Base-by-base conservation (phyloP, 2,797 vertebrate genomes). In the Pipistrellus kuhlii region DNA sequence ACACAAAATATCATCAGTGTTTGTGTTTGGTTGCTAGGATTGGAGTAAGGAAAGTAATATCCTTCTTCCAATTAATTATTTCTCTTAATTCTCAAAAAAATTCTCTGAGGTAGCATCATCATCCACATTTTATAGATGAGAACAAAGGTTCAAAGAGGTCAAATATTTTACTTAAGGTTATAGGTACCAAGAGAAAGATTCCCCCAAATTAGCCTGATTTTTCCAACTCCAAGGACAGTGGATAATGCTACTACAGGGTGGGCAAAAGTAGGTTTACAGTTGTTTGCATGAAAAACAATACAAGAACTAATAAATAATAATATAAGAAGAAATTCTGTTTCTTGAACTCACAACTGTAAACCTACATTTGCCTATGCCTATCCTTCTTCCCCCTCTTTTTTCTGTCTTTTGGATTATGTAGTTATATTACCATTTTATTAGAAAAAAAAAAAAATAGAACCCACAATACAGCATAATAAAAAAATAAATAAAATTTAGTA, bases 71-170 rank as follows among this genome's bases (percentile, higher is more conserved):
- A 38, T 88, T 35, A 76, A 85, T 69, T 73, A 27, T 68, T 95
- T 93, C 12, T 85, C n/a, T 53, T 85, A 64, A 85, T 21, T 91
- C 30, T 91, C 17, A 77, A 83, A 85, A 83, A 57, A 11, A 41
- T 72, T 30, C 46, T 94, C 46, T 76, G 32, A 81, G 44, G 9
- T 91, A 46, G 18, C 32, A 66, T 51, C 30, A 44, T 62, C 35
- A 48, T 18, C 57, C 21, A 73, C 2, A 76, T 84, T 81, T 71
- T 44, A 44, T 15, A 77, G 64, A 51, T 30, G 21, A 35, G 11
- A 35, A 84, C 32, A 48, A 30, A 44, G 23, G 23, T 53, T 27
- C 25, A 77, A n/a, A 57, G 46, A 62, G 27, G 41, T 64, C 64
- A 80, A 77, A 48, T 62, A 8, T 75, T 21, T 68, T 53, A 25